Conservation (phyloP, 1,140 invertebrate genomes). For the Helicoverpa zea region DNA sequence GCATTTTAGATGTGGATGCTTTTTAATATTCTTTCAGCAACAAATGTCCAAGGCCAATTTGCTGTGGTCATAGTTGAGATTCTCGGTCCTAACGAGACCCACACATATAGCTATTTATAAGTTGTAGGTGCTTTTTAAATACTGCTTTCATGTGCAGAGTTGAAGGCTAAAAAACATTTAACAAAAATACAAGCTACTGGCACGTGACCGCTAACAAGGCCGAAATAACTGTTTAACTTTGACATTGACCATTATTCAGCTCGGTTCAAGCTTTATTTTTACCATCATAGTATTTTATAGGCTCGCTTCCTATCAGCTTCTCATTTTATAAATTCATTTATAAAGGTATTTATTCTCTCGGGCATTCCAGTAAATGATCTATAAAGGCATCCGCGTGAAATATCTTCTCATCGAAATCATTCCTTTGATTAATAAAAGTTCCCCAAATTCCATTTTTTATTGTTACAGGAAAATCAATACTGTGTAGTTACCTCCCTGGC, state of each 20-base stretch:
- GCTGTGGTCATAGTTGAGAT: neutral
- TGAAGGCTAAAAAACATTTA: neutral
- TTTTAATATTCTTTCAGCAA: too few species aligned
- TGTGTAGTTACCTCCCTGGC: neutral
- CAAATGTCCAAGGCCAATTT: too few species aligned
- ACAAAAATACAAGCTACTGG: neutral
- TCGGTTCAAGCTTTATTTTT: constrained; percentile 31
- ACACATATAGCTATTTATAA: neutral
- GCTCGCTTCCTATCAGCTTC: neutral
- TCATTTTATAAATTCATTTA: neutral
- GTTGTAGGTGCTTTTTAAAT: neutral
- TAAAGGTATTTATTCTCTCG: neutral
- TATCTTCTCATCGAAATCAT: neutral
- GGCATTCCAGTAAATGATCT: constrained; percentile 6
- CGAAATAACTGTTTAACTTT: constrained; percentile 36
- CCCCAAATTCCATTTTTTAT: neutral
- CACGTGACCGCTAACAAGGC: constrained; percentile 29
- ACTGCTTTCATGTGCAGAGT: constrained; percentile 10
- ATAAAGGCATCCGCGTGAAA: neutral
- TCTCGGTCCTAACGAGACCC: neutral
- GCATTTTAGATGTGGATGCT: too few species aligned
- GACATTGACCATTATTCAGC: constrained; percentile 40
- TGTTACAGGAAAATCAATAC: neutral
- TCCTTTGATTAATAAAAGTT: neutral
- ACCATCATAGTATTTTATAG: neutral